Percentiles rank a stretch among this genome's conserved stretches.
Evolutionary conservation across 2,797 vertebrate species (phyloP).

Genomic region (Crax fasciolata): DNA sequence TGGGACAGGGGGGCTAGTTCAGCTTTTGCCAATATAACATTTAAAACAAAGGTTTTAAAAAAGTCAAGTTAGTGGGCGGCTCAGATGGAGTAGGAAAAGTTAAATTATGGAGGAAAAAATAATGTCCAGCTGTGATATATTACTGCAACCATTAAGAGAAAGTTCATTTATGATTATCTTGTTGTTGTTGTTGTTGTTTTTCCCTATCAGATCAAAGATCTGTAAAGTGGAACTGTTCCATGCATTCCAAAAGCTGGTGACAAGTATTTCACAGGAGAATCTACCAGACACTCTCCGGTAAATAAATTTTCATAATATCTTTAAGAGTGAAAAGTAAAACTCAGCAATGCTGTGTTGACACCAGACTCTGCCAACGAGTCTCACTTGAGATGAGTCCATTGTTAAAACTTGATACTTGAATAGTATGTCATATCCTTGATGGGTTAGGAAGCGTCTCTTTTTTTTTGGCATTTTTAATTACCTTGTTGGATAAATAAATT

Average conservation of each 20-base stretch:
- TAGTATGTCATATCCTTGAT: not conserved
- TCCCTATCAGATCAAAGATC: constrained; percentile 87
- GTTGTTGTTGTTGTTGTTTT: not conserved
- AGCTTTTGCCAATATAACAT: not conserved
- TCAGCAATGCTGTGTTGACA: not conserved
- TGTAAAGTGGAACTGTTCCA: constrained; percentile 94
- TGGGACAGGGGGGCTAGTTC: not conserved
- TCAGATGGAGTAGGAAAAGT: not conserved
- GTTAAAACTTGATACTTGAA: not conserved
- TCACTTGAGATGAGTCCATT: not conserved
- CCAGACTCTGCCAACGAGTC: not conserved
- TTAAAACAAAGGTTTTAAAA: not conserved
- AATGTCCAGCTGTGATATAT: not conserved
- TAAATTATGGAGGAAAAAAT: not conserved
- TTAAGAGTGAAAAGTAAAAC: not conserved
- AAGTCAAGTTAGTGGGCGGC: not conserved
- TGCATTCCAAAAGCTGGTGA: constrained; percentile 87
- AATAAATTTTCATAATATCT: constrained; percentile 25
- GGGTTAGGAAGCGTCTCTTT: not conserved
- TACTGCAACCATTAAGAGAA: not conserved
- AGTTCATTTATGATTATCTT: not conserved
- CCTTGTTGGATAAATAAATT: not conserved
- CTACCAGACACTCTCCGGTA: constrained; percentile 91
- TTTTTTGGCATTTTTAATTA: not conserved
- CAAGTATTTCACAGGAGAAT: constrained; percentile 80